Evolutionary conservation across 2,113 vertebrate species (phyloP).

Genomic region (Sardina pilchardus): DNA sequence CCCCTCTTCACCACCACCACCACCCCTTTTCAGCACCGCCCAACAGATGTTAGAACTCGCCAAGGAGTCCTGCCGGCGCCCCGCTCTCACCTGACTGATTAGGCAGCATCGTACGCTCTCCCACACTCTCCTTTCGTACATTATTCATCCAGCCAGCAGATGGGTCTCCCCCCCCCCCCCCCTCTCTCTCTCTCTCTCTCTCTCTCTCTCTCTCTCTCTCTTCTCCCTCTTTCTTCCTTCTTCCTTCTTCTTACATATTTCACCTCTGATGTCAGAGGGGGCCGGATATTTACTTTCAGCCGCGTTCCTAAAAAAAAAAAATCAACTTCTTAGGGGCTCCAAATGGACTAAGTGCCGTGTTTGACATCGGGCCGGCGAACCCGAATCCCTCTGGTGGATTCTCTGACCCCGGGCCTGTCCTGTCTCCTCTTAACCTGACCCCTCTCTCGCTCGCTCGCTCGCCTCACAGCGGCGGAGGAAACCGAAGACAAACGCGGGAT

Average conservation of each 20-base stretch:
- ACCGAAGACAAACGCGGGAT: neutral
- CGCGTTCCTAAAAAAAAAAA: neutral
- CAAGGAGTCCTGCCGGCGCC: neutral
- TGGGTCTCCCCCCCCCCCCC: neutral
- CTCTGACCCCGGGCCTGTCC: neutral
- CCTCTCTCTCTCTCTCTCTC: neutral
- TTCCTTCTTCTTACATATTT: neutral
- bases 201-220: neutral
- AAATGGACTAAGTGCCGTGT: neutral
- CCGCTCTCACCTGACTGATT: neutral
- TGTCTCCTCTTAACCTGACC: slow-evolving; percentile 15
- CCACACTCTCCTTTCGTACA: neutral
- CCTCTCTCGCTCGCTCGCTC: neutral
- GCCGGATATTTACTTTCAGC: neutral
- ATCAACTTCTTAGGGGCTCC: neutral
- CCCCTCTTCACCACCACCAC: neutral
- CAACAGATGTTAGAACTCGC: neutral
- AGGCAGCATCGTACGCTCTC: neutral
- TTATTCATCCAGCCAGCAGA: slow-evolving; percentile 1
- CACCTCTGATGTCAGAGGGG: slow-evolving; percentile 2
- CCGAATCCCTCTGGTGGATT: neutral
- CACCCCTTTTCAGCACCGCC: neutral
- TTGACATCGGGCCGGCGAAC: neutral
- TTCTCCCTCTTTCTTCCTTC: neutral
- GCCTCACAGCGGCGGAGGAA: neutral